phyloP scores from a whole-genome alignment of 2,113 vertebrate species.

The Gasterosteus nipponicus region DNA sequence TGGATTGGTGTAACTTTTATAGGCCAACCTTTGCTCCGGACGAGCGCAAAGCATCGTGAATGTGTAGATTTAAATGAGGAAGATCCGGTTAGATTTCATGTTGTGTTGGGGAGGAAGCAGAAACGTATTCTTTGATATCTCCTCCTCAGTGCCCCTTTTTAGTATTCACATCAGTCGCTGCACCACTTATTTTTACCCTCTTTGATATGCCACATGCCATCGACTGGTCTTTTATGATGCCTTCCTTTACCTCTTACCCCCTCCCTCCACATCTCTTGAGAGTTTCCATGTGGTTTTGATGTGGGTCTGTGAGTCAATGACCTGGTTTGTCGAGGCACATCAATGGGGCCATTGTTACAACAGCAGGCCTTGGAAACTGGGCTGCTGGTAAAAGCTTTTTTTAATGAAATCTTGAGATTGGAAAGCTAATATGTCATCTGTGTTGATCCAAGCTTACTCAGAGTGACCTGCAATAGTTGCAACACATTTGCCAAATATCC shows the following conservation, averaged over 20 bases:
- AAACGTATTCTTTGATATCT: constrained; percentile 14
- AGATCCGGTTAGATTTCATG: background rate
- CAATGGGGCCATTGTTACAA: constrained; percentile 73
- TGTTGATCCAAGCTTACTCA: constrained; percentile 47
- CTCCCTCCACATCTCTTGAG: constrained; percentile 42
- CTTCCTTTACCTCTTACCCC: constrained; percentile 38
- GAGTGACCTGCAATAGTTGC: constrained; percentile 26
- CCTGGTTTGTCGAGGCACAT: constrained; percentile 65
- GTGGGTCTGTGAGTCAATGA: constrained; percentile 60
- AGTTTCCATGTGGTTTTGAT: constrained; percentile 75
- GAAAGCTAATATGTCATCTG: constrained; percentile 58
- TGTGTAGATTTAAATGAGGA: background rate
- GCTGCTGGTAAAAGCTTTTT: constrained; percentile 61
- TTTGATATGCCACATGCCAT: constrained; percentile 35
- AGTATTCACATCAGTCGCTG: constrained; percentile 28
- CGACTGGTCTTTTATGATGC: constrained; percentile 14
- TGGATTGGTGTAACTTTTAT: background rate
- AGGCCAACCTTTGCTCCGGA: background rate
- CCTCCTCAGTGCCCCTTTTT: constrained; percentile 20
- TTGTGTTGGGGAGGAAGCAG: background rate
- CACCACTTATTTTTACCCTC: constrained; percentile 27
- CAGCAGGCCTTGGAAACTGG: constrained; percentile 51
- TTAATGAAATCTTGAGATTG: constrained; percentile 63
- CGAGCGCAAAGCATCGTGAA: background rate
- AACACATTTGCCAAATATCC: constrained; percentile 34